Evolutionary conservation across 2,797 vertebrate genomes (phyloP).

Genomic region (Anguilla obscura): DNA sequence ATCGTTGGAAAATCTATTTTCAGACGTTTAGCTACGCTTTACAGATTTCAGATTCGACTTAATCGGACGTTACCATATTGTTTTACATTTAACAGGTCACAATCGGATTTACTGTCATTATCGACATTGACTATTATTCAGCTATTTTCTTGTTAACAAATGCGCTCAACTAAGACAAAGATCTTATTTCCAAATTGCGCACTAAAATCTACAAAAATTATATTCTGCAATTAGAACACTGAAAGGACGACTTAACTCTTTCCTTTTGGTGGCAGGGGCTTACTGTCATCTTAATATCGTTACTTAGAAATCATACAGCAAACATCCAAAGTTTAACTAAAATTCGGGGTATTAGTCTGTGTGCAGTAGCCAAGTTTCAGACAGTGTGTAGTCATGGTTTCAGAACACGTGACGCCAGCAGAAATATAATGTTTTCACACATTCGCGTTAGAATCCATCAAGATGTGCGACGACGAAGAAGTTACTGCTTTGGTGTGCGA

Average conservation of each 20-base stretch:
- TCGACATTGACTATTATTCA: not conserved
- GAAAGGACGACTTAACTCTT: not conserved
- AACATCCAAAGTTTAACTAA: not conserved
- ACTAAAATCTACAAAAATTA: not conserved
- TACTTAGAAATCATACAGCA: not conserved
- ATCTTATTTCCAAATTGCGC: not conserved
- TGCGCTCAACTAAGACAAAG: not conserved
- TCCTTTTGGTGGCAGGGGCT: not conserved
- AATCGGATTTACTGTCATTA: not conserved
- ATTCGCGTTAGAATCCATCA: slow-evolving; percentile 67
- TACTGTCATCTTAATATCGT: not conserved
- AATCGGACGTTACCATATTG: not conserved
- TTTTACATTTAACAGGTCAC: not conserved
- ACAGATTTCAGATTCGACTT: not conserved
- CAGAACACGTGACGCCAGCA: not conserved
- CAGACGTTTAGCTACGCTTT: not conserved
- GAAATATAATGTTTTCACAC: slow-evolving; percentile 17
- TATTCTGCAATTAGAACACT: not conserved
- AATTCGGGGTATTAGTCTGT: not conserved
- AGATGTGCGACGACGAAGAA: slow-evolving; percentile 98
- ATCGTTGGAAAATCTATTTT: not conserved
- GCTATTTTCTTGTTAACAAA: not conserved
- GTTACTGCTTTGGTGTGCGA: slow-evolving; percentile 95
- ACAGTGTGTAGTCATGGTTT: not conserved
- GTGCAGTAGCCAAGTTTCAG: not conserved